Base-by-base conservation (phyloP, 2,888 invertebrate genomes). In the Eucera pruinosa region DNA sequence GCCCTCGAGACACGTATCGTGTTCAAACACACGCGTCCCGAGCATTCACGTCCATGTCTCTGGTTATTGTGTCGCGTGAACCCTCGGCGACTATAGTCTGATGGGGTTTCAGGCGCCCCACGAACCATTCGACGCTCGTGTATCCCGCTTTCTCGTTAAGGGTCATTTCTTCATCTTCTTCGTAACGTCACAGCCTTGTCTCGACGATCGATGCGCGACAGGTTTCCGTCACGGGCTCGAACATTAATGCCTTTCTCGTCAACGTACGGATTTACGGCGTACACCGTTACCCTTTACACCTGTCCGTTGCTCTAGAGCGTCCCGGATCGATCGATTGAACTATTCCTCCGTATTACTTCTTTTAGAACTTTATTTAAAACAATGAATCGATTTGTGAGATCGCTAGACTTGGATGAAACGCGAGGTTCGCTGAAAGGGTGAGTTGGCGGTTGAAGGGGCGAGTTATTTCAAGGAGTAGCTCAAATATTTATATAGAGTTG, bases 101-200 rank as follows among this genome's bases (percentile, higher is more conserved):
- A 83, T 73, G 78, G 69, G 72, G 78, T 81, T 83, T 83, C 83
- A 70, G 62, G 47, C 70, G 64, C 71, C 74, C 71, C 45, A 36
- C 58, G 72, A 68, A 52, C 67, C 58, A 58, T 68, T 66, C 83
- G 58, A 54, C 30, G 18, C 71, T 71, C 48, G 25, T 25, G 20
- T 54, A 48, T 47, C 54, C 64, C 64, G 55, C 54, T 64, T 47
- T 33, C 70, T 55, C 69, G 69, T 64, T 83, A 62, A 70, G 71
- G 72, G 70, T 83, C 81, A 55, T 75, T 84, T 81, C 83, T 78
- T 81, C 72, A 60, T 70, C 70, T 81, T 78, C 66, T 72, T 78
- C 15, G 11, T 45, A 13, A 36, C 52, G 54, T 39, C 54, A n/a
- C 45, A 61, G 52, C 47, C 58, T 47, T 61, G 47, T 58, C 41